Percentiles rank a stretch among this genome's conserved stretches.
Evolutionary conservation across 2,113 vertebrate genomes (phyloP).

Genomic region (Nothobranchius kuhntae): DNA sequence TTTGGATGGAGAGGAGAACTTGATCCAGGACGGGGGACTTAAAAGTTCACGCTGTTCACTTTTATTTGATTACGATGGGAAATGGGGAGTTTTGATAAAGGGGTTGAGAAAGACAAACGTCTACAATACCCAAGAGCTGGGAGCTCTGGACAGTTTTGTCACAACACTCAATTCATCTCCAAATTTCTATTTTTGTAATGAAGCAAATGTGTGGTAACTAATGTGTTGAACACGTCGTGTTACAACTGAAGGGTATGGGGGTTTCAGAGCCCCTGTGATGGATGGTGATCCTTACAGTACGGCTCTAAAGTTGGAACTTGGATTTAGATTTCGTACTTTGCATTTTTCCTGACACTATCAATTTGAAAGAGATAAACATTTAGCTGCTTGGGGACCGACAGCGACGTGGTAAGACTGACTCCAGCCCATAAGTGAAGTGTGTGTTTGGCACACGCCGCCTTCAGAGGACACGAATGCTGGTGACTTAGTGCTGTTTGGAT

Average conservation of each 20-base stretch:
- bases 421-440: slow-evolving; percentile 67
- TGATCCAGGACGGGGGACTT: slow-evolving; percentile 70
- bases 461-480: slow-evolving; percentile 63
- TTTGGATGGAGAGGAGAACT: slow-evolving; percentile 62
- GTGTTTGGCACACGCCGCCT: slow-evolving; percentile 62
- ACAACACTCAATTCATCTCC: slow-evolving; percentile 76
- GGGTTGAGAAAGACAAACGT: slow-evolving; percentile 68
- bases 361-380: slow-evolving; percentile 68
- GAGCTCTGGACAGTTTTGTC: slow-evolving; percentile 67
- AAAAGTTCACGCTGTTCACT: slow-evolving; percentile 70
- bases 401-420: slow-evolving; percentile 61
- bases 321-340: slow-evolving; percentile 33
- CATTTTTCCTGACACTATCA: slow-evolving; percentile 61
- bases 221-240: slow-evolving; percentile 75
- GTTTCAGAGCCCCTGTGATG: slow-evolving; percentile 69
- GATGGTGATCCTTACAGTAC: slow-evolving; percentile 61
- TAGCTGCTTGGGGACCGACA: slow-evolving; percentile 56
- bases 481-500: slow-evolving; percentile 73
- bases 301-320: slow-evolving; percentile 44
- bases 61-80: slow-evolving; percentile 66
- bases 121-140: slow-evolving; percentile 57
- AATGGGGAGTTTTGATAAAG: slow-evolving; percentile 69
- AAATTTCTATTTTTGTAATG: slow-evolving; percentile 32
- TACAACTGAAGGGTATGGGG: slow-evolving; percentile 56
- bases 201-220: slow-evolving; percentile 54